Conservation (phyloP, 2,797 vertebrate genomes). For the Australoheros facetus region DNA sequence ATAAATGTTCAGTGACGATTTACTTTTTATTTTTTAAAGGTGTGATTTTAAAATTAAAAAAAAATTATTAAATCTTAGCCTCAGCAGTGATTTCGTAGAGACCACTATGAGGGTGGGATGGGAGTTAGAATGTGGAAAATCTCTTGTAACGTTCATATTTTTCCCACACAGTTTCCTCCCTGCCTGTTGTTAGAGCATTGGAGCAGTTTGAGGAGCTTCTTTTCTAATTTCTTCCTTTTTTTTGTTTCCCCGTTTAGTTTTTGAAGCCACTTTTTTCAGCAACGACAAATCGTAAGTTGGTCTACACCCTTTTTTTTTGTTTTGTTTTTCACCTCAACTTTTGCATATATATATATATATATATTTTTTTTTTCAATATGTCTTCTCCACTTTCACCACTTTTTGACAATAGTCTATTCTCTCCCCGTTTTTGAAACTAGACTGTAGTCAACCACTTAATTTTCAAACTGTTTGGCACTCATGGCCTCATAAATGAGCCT, state of each 20-base stretch:
- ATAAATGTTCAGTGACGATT: no score
- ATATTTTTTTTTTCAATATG: slow-evolving; percentile 11
- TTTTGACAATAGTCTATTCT: slow-evolving; percentile 35
- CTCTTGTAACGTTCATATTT: background rate
- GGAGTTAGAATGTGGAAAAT: background rate
- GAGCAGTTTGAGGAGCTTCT: slow-evolving; percentile 12
- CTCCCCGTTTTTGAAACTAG: slow-evolving; percentile 41
- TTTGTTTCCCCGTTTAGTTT: slow-evolving; percentile 76
- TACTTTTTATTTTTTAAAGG: no score
- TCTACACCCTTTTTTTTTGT: slow-evolving; percentile 46
- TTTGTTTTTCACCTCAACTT: slow-evolving; percentile 53
- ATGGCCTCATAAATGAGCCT: background rate
- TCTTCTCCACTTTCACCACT: slow-evolving; percentile 46
- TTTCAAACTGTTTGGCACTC: slow-evolving; percentile 9
- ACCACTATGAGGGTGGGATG: no score
- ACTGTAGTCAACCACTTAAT: slow-evolving; percentile 42
- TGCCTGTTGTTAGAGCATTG: slow-evolving; percentile 1
- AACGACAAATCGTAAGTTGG: slow-evolving; percentile 79
- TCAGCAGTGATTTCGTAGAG: no score
- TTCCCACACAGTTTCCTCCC: background rate
- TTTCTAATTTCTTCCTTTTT: slow-evolving; percentile 63
- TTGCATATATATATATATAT: slow-evolving; percentile 38
- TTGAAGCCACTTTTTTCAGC: slow-evolving; percentile 79
- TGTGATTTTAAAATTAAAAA: no score
- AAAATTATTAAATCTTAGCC: no score